Evolutionary conservation across 2,888 invertebrate species (phyloP).

Genomic region (Himalopsyche kuldschensis): DNA sequence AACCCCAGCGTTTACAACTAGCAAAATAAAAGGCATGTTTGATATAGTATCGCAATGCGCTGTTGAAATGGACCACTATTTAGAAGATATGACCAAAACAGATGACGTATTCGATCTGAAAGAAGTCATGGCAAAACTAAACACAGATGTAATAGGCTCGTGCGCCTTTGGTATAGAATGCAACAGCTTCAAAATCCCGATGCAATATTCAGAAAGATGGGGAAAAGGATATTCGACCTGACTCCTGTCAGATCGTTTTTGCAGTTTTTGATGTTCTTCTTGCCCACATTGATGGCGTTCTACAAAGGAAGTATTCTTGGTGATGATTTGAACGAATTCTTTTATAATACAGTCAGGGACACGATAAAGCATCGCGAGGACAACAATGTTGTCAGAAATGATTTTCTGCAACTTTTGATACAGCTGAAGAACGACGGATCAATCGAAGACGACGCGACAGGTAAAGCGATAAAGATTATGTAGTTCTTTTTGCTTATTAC

Average conservation of each 20-base stretch:
- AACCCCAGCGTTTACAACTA: constrained; percentile 26
- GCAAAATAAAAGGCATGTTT: constrained; percentile 29
- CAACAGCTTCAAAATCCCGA: constrained; percentile 49
- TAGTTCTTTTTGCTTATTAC: too few relatives aligned
- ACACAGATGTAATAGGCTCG: constrained; percentile 55
- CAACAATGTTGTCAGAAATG: constrained; percentile 54
- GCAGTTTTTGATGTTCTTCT: constrained; percentile 52
- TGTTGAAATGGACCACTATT: constrained; percentile 29
- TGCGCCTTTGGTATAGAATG: constrained; percentile 55
- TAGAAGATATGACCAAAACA: constrained; percentile 13
- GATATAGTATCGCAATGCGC: constrained; percentile 7
- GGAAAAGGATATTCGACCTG: constrained; percentile 42
- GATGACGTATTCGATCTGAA: constrained; percentile 47
- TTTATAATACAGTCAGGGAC: constrained; percentile 51
- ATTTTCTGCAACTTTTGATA: constrained; percentile 60
- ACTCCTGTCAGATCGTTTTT: constrained; percentile 43
- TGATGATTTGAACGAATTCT: constrained; percentile 49
- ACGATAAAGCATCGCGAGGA: constrained; percentile 54
- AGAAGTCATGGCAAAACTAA: constrained; percentile 50
- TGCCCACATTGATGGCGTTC: constrained; percentile 50
- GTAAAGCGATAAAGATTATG: not conserved
- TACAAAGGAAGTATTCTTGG: constrained; percentile 46
- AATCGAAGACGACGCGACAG: constrained; percentile 12
- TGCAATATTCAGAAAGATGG: constrained; percentile 46
- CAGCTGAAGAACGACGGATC: constrained; percentile 53